These are phyloP conservation scores for Leptoclinus maculatus DNA, from an alignment of 2,797 vertebrate genomes.

Conservation along the genomic window DNA sequence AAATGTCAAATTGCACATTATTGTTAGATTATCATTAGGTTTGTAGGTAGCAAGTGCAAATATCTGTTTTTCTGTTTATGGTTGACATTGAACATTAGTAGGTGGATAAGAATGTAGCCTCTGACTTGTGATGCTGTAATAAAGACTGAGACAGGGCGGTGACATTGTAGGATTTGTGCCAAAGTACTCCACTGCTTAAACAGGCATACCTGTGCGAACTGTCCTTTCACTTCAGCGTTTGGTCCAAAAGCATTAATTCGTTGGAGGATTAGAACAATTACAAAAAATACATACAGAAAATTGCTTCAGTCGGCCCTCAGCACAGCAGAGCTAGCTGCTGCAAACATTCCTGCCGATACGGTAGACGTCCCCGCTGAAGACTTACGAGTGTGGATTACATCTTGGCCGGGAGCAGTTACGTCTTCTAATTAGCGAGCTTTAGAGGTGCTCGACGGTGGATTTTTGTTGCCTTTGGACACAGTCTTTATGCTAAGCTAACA, in stretches of 20 bases:
- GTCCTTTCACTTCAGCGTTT: constrained; percentile 2
- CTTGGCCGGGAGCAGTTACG: neutral
- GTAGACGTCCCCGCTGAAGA: neutral
- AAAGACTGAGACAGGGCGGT: neutral
- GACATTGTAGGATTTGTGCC: neutral
- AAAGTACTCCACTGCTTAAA: neutral
- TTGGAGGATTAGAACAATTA: neutral
- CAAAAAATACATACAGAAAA: neutral
- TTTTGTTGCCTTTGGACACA: neutral
- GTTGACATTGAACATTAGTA: neutral
- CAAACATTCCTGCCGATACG: neutral
- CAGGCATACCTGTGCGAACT: neutral
- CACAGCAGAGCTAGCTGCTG: neutral
- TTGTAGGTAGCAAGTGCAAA: neutral
- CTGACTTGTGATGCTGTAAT: neutral
- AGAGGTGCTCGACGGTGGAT: too few relatives aligned
- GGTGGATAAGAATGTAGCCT: too few relatives aligned
- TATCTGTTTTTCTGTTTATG: neutral
- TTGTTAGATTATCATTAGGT: neutral
- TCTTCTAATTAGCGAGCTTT: neutral
- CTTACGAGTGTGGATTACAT: neutral
- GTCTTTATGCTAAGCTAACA: neutral
- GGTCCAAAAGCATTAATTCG: neutral
- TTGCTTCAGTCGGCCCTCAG: neutral
- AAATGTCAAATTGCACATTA: neutral